A percentile compares a stretch with the other conserved stretches of the same genome.
Conservation (phyloP, 2,888 invertebrate genomes). For the Quadroppia sp. region DNA sequence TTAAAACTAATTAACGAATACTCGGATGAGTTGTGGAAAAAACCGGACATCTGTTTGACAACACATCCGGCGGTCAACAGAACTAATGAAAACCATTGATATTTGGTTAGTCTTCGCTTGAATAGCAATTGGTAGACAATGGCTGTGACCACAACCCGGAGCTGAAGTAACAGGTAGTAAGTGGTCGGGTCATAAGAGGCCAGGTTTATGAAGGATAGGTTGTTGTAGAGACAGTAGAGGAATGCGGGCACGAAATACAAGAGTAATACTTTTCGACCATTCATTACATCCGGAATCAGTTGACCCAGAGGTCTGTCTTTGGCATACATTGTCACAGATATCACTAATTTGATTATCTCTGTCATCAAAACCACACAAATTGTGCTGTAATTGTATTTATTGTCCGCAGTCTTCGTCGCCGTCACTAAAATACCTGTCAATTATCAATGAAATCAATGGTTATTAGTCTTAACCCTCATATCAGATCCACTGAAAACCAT, state of each 20-base stretch:
- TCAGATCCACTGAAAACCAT: background rate
- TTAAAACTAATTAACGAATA: slow-evolving; percentile 32
- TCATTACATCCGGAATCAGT: slow-evolving; percentile 14
- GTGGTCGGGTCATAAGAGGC: slow-evolving; percentile 90
- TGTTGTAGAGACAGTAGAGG: slow-evolving; percentile 90
- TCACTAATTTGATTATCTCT: slow-evolving; percentile 75
- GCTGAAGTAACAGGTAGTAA: slow-evolving; percentile 81
- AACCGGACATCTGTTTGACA: slow-evolving; percentile 70
- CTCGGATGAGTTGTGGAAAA: background rate
- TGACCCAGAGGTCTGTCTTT: slow-evolving; percentile 51
- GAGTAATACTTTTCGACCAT: slow-evolving; percentile 59
- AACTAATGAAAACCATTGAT: slow-evolving; percentile 85
- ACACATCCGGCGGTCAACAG: slow-evolving; percentile 83
- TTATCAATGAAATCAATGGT: background rate
- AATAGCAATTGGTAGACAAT: slow-evolving; percentile 87
- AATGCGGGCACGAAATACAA: slow-evolving; percentile 85
- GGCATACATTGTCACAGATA: slow-evolving; percentile 64
- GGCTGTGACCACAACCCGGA: slow-evolving; percentile 87
- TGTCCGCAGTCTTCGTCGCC: slow-evolving; percentile 75
- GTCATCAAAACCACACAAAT: slow-evolving; percentile 77
- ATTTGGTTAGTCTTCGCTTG: slow-evolving; percentile 68
- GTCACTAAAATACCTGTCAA: slow-evolving; percentile 78
- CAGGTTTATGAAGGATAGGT: slow-evolving; percentile 83
- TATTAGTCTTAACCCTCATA: too few relatives aligned
- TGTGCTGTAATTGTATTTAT: slow-evolving; percentile 79